Conservation (phyloP, 1,140 invertebrate species). For the Formica selysi region DNA sequence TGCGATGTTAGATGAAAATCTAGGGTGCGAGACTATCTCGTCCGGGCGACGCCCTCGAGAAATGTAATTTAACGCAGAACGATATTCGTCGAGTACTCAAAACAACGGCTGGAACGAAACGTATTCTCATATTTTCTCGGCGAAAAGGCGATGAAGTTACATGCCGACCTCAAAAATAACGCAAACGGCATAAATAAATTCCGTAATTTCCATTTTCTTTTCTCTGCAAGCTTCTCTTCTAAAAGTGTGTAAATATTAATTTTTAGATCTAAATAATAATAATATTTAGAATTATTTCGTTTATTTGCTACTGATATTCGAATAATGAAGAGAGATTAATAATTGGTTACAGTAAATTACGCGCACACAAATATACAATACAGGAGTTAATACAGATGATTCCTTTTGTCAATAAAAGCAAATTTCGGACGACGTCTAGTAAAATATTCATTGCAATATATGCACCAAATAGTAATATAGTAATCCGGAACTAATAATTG, state of each 20-base stretch:
- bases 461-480: background rate
- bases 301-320: background rate
- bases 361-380: background rate
- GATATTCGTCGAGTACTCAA: constrained; percentile 61
- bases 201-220: background rate
- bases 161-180: constrained; percentile 8
- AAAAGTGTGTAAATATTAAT: background rate
- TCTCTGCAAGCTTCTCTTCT: background rate
- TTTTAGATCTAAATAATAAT: background rate
- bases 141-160: constrained; percentile 3
- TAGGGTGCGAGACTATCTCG: constrained; percentile 47
- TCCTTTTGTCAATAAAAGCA: background rate
- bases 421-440: background rate
- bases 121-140: constrained; percentile 48
- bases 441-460: background rate
- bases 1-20: constrained; percentile 58
- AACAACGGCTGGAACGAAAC: constrained; percentile 60
- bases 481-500: constrained; percentile 20
- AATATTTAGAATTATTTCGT: constrained; percentile 14
- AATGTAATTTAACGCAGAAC: constrained; percentile 71
- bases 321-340: background rate
- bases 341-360: background rate
- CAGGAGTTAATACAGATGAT: constrained; percentile 8
- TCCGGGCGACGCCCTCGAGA: constrained; percentile 58
- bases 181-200: constrained; percentile 19